These are phyloP conservation scores for Drosophila atroscutellata DNA, from an alignment of 2,888 invertebrate species.

Conservation along the genomic window DNA sequence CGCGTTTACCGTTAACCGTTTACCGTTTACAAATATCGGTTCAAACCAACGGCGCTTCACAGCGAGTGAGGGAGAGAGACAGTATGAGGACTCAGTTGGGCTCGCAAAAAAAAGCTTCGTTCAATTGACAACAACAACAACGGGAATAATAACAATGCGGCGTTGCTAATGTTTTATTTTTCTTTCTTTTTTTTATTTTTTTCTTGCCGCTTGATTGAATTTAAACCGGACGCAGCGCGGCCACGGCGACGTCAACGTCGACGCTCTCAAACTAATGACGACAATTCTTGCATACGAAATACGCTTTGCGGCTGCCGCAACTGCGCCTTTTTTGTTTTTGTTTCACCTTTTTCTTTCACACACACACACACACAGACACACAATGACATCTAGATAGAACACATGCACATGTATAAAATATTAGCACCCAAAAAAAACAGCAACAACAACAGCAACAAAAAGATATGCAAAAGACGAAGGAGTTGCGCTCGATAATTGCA, in stretches of 20 bases:
- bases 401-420: conserved; percentile 43
- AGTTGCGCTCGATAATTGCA: conserved; percentile 60
- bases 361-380: conserved; percentile 28
- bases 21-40: conserved; percentile 32
- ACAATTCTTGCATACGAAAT: conserved; percentile 72
- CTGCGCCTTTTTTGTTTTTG: conserved; percentile 54
- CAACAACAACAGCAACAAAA: conserved; percentile 20
- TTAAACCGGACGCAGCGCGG: conserved; percentile 70
- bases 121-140: conserved; percentile 17
- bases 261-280: conserved; percentile 49
- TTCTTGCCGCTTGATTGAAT: conserved; percentile 78
- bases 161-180: conserved; percentile 48
- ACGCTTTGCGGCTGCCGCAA: conserved; percentile 46
- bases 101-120: conserved; percentile 16
- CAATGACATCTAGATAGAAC: conserved; percentile 45
- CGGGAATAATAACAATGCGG: conserved; percentile 41
- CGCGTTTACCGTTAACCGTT: conserved; percentile 10
- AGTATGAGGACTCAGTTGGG: conserved; percentile 22
- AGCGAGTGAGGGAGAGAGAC: conserved; percentile 18
- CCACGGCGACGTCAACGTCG: conserved; percentile 37
- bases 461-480: conserved; percentile 27
- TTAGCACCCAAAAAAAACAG: conserved; percentile 62
- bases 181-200: conserved; percentile 30
- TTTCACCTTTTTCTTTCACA: conserved; percentile 63
- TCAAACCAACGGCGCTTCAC: conserved; percentile 26